Evolutionary conservation across 2,797 vertebrate species (phyloP).

Genomic region (Ceyx erithaca): DNA sequence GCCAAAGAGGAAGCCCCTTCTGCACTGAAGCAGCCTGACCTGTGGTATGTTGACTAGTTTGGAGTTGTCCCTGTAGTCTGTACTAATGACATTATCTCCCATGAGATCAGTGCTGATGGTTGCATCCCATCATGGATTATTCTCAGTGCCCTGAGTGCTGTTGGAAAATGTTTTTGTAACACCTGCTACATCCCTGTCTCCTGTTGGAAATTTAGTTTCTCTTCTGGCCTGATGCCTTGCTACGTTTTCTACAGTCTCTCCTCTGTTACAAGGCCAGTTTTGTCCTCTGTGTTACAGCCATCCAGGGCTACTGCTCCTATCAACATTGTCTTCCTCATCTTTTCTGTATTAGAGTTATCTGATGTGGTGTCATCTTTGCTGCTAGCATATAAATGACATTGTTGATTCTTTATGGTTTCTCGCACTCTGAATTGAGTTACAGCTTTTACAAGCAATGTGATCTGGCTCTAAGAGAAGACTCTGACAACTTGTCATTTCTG

Average conservation of each 20-base stretch:
- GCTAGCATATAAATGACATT: neutral
- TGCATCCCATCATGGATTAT: neutral
- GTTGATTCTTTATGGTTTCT: neutral
- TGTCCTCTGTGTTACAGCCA: neutral
- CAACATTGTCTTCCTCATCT: neutral
- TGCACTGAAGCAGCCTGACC: neutral
- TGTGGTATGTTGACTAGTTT: neutral
- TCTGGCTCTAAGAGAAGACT: neutral
- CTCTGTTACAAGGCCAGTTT: neutral
- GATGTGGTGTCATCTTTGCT: neutral
- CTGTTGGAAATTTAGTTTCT: constrained; percentile 18
- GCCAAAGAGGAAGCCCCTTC: neutral
- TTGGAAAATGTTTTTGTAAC: constrained; percentile 40
- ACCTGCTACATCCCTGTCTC: neutral
- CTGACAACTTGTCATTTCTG: constrained; percentile 17
- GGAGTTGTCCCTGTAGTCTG: neutral
- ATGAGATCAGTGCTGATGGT: constrained; percentile 17
- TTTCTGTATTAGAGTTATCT: neutral
- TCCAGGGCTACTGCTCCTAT: neutral
- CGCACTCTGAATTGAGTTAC: neutral
- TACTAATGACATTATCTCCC: constrained; percentile 25
- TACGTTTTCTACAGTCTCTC: neutral
- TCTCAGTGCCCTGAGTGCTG: neutral
- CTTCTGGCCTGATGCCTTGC: neutral
- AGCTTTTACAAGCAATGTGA: neutral